Evolutionary conservation across 92 coral and sea anemone species (phyloP), one percentile per base, ranked within the genome.

Genomic region (Zoanthus sansibaricus): DNA sequence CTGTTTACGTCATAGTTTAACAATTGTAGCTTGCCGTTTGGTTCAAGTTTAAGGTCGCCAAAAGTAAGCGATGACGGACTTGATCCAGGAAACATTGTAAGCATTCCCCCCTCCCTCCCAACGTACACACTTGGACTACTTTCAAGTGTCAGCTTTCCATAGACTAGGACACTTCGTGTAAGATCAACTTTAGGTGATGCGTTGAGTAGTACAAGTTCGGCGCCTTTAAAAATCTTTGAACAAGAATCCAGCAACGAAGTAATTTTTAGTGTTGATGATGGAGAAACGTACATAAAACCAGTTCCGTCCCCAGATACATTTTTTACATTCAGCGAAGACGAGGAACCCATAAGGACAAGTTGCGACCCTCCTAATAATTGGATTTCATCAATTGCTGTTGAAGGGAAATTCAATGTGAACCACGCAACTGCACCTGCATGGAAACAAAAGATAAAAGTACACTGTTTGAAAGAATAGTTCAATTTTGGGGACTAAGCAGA

Each of bases 391-490:
- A 92, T 66, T 6, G 46, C 71, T 6, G 88, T 76, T 10, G 56
- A 49, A 8, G 70, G 47, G 9, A 79, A 33, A 21, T 51, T 80
- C 47, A 93, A 69, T 31, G 82, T 64, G 64, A 93, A 70, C 95
- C 95, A 93, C 31, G 93, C 92, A 62, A 88, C 71, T 20, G 95
- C 90, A 54, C 93, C 95, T 93, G 72, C 8, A 70, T 25, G 42
- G 42, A 37, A 37, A 37, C 42, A 37, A 37, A 37, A 37, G 42
- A 2, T 37, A 37, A 4, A 37, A 37, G 42, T 37, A 37, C 42
- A 37, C 42, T 37, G 3, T 37, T 37, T 25, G 25, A 37, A 37
- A 37, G 4, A 37, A 37, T 2, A 2, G 42, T 37, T 4, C 4
- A 37, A 37, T 37, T 37, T 37, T 37, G 2, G 42, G 42, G 42